phyloP scores from a whole-genome alignment of 2,113 vertebrate species.

The Crotalus tigris region DNA sequence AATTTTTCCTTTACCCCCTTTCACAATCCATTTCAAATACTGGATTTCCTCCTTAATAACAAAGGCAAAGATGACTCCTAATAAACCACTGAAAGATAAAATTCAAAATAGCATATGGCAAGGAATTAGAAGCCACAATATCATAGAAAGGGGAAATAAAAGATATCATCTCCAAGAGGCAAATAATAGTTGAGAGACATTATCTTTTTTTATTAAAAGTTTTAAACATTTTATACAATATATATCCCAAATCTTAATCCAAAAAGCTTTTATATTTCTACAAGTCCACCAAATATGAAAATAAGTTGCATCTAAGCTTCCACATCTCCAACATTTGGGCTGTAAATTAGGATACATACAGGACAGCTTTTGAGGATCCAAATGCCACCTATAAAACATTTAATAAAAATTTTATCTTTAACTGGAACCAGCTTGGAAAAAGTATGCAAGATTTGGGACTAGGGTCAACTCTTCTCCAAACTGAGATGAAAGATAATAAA shows the following conservation, averaged over 20 bases:
- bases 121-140: constrained; percentile 29
- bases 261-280: too few species aligned
- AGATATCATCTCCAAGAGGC: background rate
- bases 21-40: constrained; percentile 69
- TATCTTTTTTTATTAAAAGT: background rate
- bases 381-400: too few species aligned
- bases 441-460: background rate
- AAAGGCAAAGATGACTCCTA: constrained; percentile 60
- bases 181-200: background rate
- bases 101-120: constrained; percentile 57
- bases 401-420: background rate
- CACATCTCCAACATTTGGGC: too few species aligned
- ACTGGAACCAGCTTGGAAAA: background rate
- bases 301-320: too few species aligned
- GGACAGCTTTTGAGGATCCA: too few species aligned
- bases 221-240: too few species aligned
- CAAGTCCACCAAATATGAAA: too few species aligned
- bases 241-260: too few species aligned
- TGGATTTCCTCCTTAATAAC: constrained; percentile 54
- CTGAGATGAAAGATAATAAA: background rate
- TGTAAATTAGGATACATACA: too few species aligned
- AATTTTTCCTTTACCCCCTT: constrained; percentile 71
- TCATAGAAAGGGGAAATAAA: background rate
- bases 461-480: background rate
- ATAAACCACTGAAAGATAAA: constrained; percentile 59